Evolutionary conservation across 2,113 vertebrate genomes (phyloP), one percentile per base, ranked within the genome.

Genomic region (Chauna torquata): DNA sequence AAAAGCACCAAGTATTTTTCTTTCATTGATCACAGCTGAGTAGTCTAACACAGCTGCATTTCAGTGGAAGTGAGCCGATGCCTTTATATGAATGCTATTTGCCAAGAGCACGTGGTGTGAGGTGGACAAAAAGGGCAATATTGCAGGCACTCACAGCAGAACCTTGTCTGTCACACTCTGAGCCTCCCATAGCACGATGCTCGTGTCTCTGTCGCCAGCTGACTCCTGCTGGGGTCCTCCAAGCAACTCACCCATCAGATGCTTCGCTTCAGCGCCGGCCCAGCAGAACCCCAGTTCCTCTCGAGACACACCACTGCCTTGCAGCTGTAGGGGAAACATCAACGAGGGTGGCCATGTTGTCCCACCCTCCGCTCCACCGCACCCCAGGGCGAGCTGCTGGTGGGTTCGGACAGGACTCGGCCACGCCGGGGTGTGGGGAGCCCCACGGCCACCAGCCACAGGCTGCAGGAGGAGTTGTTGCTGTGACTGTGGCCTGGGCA

Each of bases 11-110:
- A 70, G 86, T 83, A 78, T 95, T 96, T 94, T 93, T 68, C 91
- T 92, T 70, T 55, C 94, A 76, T 89, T 91, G 88, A 87, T 94
- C 95, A 82, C 81, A 91, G 95, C 91, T 95, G 91, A 87, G 82
- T 28, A 87, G 88, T 85, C 94, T 85, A 69, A 95, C 8, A 3
- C 91, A 96, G 97, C 94, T 94, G 96, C 94, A 54, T 92, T 89
- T 89, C 96, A 69, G 75, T 91, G 95, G 66, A 62, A 94, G 74
- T 25, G 81, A 88, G 88, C 90, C 42, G 92, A 95, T 90, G 92
- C 89, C 94, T 95, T 79, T 77, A 32, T 82, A 61, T 59, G 59
- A 57, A 4, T 85, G 84, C 91, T 94, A 24, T 94, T 91, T 95
- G 82, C 94, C 82, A 93, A 92, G 86, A 95, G 82, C 88, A 59